These are phyloP conservation scores for Willowsia nigromaculata DNA, from an alignment of 2,888 invertebrate species.

Conservation along the genomic window DNA sequence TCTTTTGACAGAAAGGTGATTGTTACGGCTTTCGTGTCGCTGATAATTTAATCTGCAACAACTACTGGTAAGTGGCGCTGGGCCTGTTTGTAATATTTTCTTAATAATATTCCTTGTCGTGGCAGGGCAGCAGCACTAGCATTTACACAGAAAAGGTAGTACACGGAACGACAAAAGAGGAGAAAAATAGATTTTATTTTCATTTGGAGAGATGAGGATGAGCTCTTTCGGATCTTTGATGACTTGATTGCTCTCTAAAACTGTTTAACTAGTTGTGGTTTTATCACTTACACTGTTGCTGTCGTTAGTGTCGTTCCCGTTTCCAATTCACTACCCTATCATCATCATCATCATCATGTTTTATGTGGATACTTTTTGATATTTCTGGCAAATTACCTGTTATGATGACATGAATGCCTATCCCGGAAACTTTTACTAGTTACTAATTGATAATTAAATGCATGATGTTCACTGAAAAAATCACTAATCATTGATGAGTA, in stretches of 20 bases:
- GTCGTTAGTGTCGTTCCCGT: not conserved
- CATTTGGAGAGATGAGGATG: constrained; percentile 11
- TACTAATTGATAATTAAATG: too few species aligned
- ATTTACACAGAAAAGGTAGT: not conserved
- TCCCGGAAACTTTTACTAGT: too few species aligned
- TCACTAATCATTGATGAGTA: too few species aligned
- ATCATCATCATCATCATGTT: too few species aligned
- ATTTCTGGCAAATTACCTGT: too few species aligned
- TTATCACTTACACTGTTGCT: not conserved
- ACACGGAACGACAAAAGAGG: constrained; percentile 34
- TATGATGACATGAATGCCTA: too few species aligned
- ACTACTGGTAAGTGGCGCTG: constrained; percentile 76
- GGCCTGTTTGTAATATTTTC: constrained; percentile 50
- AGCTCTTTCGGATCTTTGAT: constrained; percentile 60
- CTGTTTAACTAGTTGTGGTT: constrained; percentile 40
- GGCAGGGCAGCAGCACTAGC: constrained; percentile 64
- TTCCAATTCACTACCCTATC: not conserved
- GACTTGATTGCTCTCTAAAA: constrained; percentile 46
- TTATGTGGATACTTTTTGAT: too few species aligned
- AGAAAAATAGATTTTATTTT: constrained; percentile 30
- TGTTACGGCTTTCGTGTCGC: constrained; percentile 59
- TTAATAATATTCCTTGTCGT: constrained; percentile 52
- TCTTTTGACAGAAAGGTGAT: constrained; percentile 62
- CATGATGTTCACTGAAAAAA: too few species aligned
- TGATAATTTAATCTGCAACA: constrained; percentile 71